Evolutionary conservation across 2,113 vertebrate genomes (phyloP).

Genomic region (Podiceps cristatus): DNA sequence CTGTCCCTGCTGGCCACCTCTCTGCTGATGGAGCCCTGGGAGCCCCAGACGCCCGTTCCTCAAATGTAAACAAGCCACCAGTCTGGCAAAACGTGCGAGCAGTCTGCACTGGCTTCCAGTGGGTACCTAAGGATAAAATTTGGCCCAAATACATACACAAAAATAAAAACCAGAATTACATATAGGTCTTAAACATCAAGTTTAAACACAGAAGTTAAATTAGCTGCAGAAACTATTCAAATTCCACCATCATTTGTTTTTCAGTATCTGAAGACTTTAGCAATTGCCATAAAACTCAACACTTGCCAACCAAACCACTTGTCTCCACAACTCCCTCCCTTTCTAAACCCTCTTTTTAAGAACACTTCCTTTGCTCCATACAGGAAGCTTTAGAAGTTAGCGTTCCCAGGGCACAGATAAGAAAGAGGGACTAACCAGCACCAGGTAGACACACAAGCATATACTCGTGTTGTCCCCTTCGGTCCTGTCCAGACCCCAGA

Average conservation of each 20-base stretch:
- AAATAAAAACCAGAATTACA: neutral
- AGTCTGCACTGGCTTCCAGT: neutral
- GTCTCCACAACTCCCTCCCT: neutral
- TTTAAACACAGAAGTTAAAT: neutral
- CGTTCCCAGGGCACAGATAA: too few relatives aligned
- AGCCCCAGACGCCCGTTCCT: neutral
- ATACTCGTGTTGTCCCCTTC: neutral
- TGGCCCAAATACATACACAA: neutral
- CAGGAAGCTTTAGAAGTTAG: too few relatives aligned
- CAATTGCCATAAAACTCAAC: neutral
- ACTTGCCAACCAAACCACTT: neutral
- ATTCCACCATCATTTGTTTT: neutral
- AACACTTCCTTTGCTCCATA: neutral
- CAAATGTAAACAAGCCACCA: neutral
- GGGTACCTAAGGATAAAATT: neutral
- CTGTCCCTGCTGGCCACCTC: too few relatives aligned
- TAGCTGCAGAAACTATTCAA: neutral
- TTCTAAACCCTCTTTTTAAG: neutral
- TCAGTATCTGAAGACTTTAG: neutral
- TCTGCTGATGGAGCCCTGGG: too few relatives aligned
- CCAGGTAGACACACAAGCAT: neutral
- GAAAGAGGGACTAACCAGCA: too few relatives aligned
- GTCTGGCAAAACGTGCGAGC: neutral
- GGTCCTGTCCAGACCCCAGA: accelerated
- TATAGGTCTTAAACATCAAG: neutral